These are phyloP conservation scores for Brachionus sp. DNA, from an alignment of 1,140 invertebrate species.

Conservation along the genomic window DNA sequence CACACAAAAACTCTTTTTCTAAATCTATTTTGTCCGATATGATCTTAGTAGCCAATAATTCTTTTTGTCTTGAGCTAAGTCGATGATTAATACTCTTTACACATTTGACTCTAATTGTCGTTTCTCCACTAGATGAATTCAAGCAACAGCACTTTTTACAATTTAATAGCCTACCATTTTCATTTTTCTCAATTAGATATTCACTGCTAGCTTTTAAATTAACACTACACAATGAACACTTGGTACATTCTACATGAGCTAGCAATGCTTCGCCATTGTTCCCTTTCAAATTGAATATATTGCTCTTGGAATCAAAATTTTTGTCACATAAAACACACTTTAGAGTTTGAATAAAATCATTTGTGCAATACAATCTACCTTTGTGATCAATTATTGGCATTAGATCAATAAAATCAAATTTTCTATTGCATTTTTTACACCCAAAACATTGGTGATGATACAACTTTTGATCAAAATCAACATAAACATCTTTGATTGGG, in stretches of 20 bases:
- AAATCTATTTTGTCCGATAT: neutral
- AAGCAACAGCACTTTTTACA: neutral
- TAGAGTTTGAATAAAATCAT: neutral
- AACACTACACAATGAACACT: neutral
- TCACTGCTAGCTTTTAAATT: neutral
- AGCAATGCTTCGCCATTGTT: neutral
- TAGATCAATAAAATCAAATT: neutral
- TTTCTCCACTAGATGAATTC: too few species aligned
- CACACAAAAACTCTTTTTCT: neutral
- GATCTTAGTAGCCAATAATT: neutral
- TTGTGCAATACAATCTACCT: neutral
- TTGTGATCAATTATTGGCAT: neutral
- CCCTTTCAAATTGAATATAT: neutral
- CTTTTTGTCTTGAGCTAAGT: slow-evolving; percentile 36
- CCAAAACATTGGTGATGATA: slow-evolving; percentile 37
- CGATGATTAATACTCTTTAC: slow-evolving; percentile 7
- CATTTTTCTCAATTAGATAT: neutral
- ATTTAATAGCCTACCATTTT: neutral
- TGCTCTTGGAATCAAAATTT: neutral
- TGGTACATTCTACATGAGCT: neutral
- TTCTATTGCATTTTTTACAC: neutral
- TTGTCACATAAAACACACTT: neutral
- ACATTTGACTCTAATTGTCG: neutral
- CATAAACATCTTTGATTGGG: neutral
- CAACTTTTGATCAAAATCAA: neutral